phyloP scores from a whole-genome alignment of 1,140 invertebrate species.

The Charaxes varanes region DNA sequence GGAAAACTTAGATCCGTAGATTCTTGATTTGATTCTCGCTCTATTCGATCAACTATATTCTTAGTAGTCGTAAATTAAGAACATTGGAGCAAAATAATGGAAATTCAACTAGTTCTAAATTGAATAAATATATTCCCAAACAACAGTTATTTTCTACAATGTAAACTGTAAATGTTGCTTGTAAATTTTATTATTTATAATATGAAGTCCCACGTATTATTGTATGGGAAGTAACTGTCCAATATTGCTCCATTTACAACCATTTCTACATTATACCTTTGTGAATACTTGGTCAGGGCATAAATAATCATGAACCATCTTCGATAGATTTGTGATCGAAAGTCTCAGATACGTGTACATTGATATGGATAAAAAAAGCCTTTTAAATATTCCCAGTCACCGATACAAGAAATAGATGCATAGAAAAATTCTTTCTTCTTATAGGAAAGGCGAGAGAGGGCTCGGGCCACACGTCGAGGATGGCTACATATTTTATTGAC shows the following conservation, averaged over 20 bases:
- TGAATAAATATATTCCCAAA: too few species aligned
- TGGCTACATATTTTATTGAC: conserved; percentile 71
- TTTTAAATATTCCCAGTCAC: conserved; percentile 52
- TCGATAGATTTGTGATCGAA: conserved; percentile 10
- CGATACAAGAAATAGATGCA: conserved; percentile 57
- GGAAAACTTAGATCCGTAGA: too few species aligned
- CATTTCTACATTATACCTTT: conserved; percentile 1
- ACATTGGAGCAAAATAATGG: too few species aligned
- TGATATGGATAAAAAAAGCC: conserved; percentile 25
- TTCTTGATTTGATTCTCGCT: too few species aligned
- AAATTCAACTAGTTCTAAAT: too few species aligned
- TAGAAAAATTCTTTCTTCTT: conserved; percentile 72
- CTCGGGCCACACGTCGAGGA: conserved; percentile 42
- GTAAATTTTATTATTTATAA: too few species aligned
- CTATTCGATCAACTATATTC: too few species aligned
- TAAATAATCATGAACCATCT: conserved; percentile 3
- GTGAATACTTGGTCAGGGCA: not conserved
- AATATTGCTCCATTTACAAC: not conserved
- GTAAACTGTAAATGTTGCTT: too few species aligned
- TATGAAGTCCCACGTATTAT: not conserved
- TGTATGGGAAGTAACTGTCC: not conserved
- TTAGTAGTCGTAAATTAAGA: too few species aligned
- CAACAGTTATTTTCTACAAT: too few species aligned
- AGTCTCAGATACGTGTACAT: conserved; percentile 5
- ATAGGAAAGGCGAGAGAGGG: conserved; percentile 57